Base-by-base conservation (phyloP, 2,888 invertebrate species). In the Busseola fusca region DNA sequence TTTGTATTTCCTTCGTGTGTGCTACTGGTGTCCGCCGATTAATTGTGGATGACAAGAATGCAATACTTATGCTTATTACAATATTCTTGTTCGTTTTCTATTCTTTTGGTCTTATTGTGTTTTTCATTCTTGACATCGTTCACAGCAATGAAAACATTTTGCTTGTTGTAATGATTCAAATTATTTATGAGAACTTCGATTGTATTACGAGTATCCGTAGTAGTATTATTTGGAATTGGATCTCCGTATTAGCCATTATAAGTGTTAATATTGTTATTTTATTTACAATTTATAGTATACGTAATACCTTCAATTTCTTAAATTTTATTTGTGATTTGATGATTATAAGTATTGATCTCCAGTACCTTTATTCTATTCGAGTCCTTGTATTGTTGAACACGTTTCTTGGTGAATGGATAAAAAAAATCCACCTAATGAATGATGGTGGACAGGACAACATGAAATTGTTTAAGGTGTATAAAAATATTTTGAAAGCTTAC, bases 171-270 rank as follows among this genome's bases (percentile, higher is more conserved):
- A 14, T 54, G 30, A 75, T 75, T 34, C 75, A 73, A 45, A 67
- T 16, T 18, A 25, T 73, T 30, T 10, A 54, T 12, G 59, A 30
- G 16, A 54, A 59, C 59, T 34, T 48, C 4, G 30, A 30, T 40
- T 66, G 60, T 14, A 72, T 30, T 25, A 50, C 67, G n/a, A 54
- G 34, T 9, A 54, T 72, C 18, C 18, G 42, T 0, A 72, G 16
- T 54, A 73, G 65, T 25, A 63, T 69, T 1, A 37, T 74, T 18
- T 72, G 68, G 67, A 81, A 75, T 42, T 79, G 84, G 79, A 42
- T 84, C 0, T 57, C 59, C 0, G 37, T 67, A 10, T 52, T 64
- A 1, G 34, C 18, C 0, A 30, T 40, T n/a, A 3, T 73, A 6
- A 12, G 52, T 21, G 0, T 58, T 1, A 34, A 73, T 34, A 5